Evolutionary conservation across 2,888 invertebrate species (phyloP), one percentile per base, ranked within the genome.

Genomic region (Drosophila borealis): DNA sequence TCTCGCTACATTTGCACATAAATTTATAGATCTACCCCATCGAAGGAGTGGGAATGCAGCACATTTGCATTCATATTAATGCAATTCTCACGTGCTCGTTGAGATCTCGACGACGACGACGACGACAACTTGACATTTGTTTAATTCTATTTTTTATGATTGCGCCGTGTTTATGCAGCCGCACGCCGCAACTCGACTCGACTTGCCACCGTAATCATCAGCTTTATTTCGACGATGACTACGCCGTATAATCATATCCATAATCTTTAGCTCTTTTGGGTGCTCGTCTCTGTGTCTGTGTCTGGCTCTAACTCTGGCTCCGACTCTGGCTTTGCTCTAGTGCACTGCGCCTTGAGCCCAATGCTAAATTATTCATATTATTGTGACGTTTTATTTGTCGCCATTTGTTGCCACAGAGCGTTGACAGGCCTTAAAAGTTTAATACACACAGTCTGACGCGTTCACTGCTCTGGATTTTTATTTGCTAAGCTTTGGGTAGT

Each of bases 31-130:
- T 89, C 87, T 88, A 54, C 25, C 59, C 71, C 25, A 41, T 14
- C 17, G 33, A 13, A 0, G 11, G 55, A n/a, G 19, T 9, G 19
- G 13, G 53, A 39, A 46, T 48, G 67, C 55, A 54, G 55, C 69
- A 67, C 84, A 84, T 84, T 86, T 87, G 81, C 81, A 84, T 84
- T 81, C 84, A 78, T 87, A 81, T 85, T 87, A 85, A 87, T 84
- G 84, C 85, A 80, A 87, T 87, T 89, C 89, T 89, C 89, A 89
- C 89, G 89, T 89, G 89, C 80, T 85, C 78, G 61, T 51, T 57
- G 70, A 55, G 69, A 37, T 49, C 74, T 70, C 56, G 37, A 50
- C 63, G 50, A 66, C 41, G 10, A 50, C 59, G 41, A n/a, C 42
- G 59, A 39, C 51, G 45, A 61, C 50, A 48, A 66, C 53, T 56